Base-by-base conservation (phyloP, 2,797 vertebrate species). In the Hoplostethus atlanticus region DNA sequence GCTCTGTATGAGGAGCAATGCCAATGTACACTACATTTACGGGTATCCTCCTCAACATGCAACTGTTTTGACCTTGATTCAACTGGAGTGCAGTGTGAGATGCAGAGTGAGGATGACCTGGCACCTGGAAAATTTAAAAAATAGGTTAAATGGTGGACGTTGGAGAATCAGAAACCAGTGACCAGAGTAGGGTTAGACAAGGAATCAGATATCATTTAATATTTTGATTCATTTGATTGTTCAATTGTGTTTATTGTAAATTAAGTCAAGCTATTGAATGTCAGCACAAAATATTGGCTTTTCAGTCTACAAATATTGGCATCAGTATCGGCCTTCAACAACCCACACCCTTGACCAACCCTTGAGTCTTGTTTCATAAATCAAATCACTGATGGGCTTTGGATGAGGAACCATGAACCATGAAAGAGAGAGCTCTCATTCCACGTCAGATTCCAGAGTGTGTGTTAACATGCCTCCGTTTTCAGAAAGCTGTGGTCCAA, bases 371-470 rank as follows among this genome's bases (percentile, higher is more conserved):
- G 53, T 13, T 31, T 53, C 57, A 50, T 38, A 57, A 68, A 54
- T 80, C n/a, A 52, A 42, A 21, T 25, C 4, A 44, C 2, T 15
- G 7, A 4, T 58, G 16, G 3, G 13, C 10, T 25, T 31, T 25
- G 42, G 25, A 10, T 10, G 0, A 6, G 17, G 46, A 58, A 34
- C 11, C 12, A 13, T 55, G 10, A 48, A 42, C 11, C 15, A 16
- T 58, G 55, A 50, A 46, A 30, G 16, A 21, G 21, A 21, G 21
- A 21, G 21, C 1, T 21, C 21, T 10, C 0, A 0, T 16, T 12
- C 54, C 54, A 2, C 6, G 56, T 69, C 52, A 50, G 51, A 56
- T 13, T 66, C 47, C 61, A 8, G 50, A 6, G 28, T 47, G 54
- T 58, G 69, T n/a, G 17, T 42, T 21, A 3, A 61, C 28, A n/a